phyloP scores from a whole-genome alignment of 2,113 vertebrate species.

The Piaya cayana region DNA sequence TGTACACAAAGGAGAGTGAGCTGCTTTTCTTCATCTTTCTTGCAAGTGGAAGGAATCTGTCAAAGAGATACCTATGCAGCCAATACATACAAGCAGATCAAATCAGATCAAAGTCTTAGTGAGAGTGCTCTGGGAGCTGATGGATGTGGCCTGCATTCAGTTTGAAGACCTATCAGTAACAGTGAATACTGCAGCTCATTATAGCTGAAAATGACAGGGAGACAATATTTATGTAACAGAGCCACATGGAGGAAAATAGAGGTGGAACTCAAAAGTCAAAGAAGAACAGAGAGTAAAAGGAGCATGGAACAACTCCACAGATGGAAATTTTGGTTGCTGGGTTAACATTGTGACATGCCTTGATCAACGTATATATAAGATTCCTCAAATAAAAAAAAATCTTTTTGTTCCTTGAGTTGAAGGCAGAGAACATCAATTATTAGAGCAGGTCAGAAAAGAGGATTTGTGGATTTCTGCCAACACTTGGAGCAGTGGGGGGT shows the following conservation, averaged over 20 bases:
- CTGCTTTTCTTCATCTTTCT: background rate
- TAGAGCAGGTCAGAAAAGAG: background rate
- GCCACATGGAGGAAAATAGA: background rate
- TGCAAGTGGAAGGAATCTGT: background rate
- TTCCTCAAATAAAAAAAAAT: background rate
- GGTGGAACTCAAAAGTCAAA: background rate
- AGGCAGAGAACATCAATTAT: background rate
- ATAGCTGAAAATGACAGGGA: background rate
- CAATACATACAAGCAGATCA: background rate
- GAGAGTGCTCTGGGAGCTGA: background rate
- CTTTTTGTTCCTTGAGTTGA: background rate
- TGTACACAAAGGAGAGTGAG: background rate
- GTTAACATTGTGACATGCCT: background rate
- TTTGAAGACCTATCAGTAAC: background rate
- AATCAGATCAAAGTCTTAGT: background rate
- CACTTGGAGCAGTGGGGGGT: background rate
- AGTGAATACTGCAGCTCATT: slow-evolving; percentile 1
- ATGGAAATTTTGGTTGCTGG: background rate
- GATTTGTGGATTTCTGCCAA: background rate
- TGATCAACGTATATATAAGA: background rate
- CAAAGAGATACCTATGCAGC: background rate
- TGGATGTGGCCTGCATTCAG: background rate
- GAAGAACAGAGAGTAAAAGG: background rate
- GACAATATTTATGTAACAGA: background rate
- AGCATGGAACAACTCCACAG: background rate